These are phyloP conservation scores for Silurus lanzhouensis DNA, from an alignment of 2,797 vertebrate genomes.

Conservation along the genomic window DNA sequence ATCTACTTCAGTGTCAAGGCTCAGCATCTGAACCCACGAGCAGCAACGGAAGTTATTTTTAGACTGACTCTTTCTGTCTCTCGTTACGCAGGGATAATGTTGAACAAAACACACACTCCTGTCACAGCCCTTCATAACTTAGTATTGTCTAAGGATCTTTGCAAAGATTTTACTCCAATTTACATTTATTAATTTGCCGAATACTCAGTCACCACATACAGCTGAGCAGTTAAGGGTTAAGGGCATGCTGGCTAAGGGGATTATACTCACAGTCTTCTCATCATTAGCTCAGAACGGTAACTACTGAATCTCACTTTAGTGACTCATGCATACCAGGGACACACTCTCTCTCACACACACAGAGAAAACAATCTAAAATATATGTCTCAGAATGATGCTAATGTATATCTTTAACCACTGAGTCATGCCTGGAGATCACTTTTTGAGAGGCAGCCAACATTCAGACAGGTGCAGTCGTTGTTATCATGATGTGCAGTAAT, in stretches of 20 bases:
- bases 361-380: background rate
- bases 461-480: background rate
- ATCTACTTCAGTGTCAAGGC: slow-evolving; percentile 4
- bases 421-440: slow-evolving; percentile 8
- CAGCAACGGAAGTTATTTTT: background rate
- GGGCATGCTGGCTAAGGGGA: background rate
- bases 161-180: background rate
- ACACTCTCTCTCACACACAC: slow-evolving; percentile 5
- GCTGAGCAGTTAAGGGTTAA: background rate
- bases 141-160: background rate
- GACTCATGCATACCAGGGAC: slow-evolving; percentile 49
- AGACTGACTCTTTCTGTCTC: background rate
- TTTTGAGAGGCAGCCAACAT: slow-evolving; percentile 32
- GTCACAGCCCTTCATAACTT: background rate
- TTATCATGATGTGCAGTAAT: slow-evolving; percentile 8
- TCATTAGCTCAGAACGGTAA: background rate
- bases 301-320: slow-evolving; percentile 45
- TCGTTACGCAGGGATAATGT: background rate
- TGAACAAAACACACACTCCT: background rate
- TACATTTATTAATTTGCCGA: background rate
- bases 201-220: no score
- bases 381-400: slow-evolving; percentile 25
- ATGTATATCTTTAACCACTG: background rate
- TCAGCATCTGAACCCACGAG: slow-evolving; percentile 13
- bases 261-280: background rate